These are phyloP conservation scores for Diadegma fenestrale DNA, from an alignment of 2,888 invertebrate genomes.

Conservation along the genomic window DNA sequence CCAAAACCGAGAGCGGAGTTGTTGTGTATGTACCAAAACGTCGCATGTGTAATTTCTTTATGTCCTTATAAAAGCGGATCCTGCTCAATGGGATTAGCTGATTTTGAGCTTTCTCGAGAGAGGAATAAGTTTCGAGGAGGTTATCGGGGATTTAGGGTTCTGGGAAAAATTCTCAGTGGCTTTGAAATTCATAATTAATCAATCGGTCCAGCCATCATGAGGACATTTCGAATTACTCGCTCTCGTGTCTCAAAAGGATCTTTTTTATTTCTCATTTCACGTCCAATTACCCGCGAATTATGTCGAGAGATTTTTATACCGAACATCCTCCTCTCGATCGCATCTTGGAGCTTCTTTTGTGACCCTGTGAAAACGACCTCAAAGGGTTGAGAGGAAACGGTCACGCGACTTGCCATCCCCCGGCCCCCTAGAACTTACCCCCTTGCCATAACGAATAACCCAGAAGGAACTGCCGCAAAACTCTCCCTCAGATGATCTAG, in stretches of 20 bases:
- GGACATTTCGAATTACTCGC: not conserved
- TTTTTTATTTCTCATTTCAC: not conserved
- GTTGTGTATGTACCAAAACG: not conserved
- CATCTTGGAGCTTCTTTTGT: not conserved
- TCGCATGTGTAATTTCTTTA: not conserved
- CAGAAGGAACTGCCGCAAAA: not conserved
- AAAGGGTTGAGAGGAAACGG: conserved; percentile 51
- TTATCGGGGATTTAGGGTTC: not conserved
- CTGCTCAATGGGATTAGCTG: not conserved
- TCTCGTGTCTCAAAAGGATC: not conserved
- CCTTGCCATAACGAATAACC: conserved; percentile 56
- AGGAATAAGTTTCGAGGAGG: not conserved
- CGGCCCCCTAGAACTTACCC: conserved; percentile 31
- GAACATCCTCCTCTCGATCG: too few species aligned
- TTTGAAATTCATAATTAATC: not conserved
- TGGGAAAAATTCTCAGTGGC: not conserved
- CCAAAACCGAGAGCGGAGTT: not conserved
- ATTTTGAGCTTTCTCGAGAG: not conserved
- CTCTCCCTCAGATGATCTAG: conserved; percentile 19
- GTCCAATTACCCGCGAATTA: conserved; percentile 36
- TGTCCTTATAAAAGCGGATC: not conserved
- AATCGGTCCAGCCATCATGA: not conserved
- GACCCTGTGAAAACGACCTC: conserved; percentile 23
- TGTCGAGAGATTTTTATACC: too few species aligned
- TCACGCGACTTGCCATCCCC: conserved; percentile 15